Evolutionary conservation across 2,888 invertebrate species (phyloP).

Genomic region (Campoplex nolae): DNA sequence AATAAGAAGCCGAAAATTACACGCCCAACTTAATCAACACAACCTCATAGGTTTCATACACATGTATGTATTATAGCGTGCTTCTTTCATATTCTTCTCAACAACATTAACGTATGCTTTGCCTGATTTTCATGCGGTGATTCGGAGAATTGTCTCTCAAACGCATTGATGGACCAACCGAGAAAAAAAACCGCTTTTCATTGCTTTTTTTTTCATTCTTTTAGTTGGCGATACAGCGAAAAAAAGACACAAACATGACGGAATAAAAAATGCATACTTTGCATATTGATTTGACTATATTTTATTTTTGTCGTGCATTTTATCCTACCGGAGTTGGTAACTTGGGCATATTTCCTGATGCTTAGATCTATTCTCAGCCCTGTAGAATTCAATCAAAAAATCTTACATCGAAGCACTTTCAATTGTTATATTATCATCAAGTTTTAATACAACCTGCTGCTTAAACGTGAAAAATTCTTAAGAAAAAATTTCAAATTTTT

Average conservation of each 20-base stretch:
- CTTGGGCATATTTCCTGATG: neutral
- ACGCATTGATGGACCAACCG: constrained; percentile 45
- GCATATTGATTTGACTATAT: neutral
- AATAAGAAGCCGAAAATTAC: neutral
- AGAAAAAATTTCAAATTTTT: neutral
- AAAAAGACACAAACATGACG: too few relatives aligned
- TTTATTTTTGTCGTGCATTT: neutral
- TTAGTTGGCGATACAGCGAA: too few relatives aligned
- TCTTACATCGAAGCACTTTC: neutral
- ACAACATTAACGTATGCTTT: constrained; percentile 13
- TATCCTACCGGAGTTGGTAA: neutral
- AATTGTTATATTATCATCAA: neutral
- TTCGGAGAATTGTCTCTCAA: constrained; percentile 19
- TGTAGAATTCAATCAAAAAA: neutral
- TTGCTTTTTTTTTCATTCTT: too few relatives aligned
- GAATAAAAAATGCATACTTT: too few relatives aligned
- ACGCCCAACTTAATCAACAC: constrained; percentile 24
- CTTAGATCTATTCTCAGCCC: neutral
- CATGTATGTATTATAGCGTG: constrained; percentile 47
- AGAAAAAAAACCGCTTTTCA: neutral
- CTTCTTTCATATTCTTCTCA: constrained; percentile 37
- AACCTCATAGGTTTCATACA: constrained; percentile 9
- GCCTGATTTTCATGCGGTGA: neutral
- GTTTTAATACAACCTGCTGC: neutral
- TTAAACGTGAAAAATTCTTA: neutral